Evolutionary conservation across 2,797 vertebrate species (phyloP).

Genomic region (Enteromius treurensis): DNA sequence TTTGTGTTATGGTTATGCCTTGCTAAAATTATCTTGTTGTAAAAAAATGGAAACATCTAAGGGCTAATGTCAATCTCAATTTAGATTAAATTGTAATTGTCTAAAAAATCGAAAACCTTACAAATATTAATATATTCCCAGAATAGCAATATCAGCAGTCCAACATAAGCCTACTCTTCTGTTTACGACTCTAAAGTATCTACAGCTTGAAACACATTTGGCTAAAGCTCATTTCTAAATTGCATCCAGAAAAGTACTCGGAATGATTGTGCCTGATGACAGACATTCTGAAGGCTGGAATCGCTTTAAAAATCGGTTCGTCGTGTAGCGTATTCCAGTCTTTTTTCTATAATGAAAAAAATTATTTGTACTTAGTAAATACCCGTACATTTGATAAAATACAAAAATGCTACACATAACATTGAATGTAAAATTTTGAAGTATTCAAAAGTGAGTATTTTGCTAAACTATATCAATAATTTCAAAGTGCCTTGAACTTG

Average conservation of each 20-base stretch:
- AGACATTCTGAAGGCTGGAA: not conserved
- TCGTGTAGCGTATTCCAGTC: not conserved
- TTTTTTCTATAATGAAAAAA: not conserved
- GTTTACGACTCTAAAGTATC: not conserved
- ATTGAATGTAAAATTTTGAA: not conserved
- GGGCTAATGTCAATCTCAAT: not conserved
- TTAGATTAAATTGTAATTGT: not conserved
- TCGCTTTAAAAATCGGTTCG: not conserved
- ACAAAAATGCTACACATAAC: not conserved
- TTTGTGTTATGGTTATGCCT: not conserved
- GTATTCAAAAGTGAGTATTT: not conserved
- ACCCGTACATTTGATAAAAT: not conserved
- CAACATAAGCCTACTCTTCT: not conserved
- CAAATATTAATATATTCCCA: not conserved
- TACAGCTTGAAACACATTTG: not conserved
- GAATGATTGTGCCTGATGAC: not conserved
- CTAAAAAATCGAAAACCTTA: not conserved
- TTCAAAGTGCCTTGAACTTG: not conserved
- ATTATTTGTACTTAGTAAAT: not conserved
- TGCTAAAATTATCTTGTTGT: not conserved
- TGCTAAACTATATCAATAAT: not conserved
- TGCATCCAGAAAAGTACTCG: not conserved
- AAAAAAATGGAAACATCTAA: not conserved
- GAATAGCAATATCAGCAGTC: not conserved
- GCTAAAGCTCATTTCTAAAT: not conserved